Evolutionary conservation across 2,113 vertebrate genomes (phyloP), one percentile per base, ranked within the genome.

Genomic region (Xenopus laevis): DNA sequence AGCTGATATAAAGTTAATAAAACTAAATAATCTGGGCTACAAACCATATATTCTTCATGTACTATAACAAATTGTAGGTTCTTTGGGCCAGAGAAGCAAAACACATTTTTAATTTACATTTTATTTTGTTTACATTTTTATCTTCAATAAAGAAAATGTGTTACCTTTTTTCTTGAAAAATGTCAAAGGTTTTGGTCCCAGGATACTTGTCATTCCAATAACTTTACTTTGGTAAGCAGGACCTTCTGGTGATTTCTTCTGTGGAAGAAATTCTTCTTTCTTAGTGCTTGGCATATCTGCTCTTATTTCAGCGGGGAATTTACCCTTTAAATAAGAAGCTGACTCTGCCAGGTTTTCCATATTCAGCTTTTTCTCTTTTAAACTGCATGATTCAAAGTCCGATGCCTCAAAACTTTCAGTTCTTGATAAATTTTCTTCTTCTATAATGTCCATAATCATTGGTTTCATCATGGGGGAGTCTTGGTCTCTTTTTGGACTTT

Each of bases 401-500:
- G 82, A 80, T 17, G 84, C 67, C 0, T 71, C 68, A 1, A 33
- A 74, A 81, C 78, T 65, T 81, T 79, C 80, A 23, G 80, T 10
- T 20, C 86, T 82, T 0, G 72, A 78, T 21, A 80, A 15, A 0
- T 87, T 84, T 81, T 91, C 89, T 3, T 90, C 90, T 62, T 85
- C 83, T 72, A 89, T 90, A 74, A 88, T 91, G 58, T 86, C 90
- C 82, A 89, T 90, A 67, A 78, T 80, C 5, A 80, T 82, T 0
- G 88, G 84, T 79, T 93, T 96, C 84, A 92, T 88, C 8, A 90
- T 87, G 1, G 90, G 87, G 0, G 90, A 92, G 81, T 95, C 94
- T 85, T 97, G 95, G 85, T 95, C 95, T 80, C 95, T 91, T 82
- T 98, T 98, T 0, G 96, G 95, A 82, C 96, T 99, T 87, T 98